Evolutionary conservation across 2,888 invertebrate species (phyloP), one percentile per base, ranked within the genome.

Genomic region (Pemphredon lugubris): DNA sequence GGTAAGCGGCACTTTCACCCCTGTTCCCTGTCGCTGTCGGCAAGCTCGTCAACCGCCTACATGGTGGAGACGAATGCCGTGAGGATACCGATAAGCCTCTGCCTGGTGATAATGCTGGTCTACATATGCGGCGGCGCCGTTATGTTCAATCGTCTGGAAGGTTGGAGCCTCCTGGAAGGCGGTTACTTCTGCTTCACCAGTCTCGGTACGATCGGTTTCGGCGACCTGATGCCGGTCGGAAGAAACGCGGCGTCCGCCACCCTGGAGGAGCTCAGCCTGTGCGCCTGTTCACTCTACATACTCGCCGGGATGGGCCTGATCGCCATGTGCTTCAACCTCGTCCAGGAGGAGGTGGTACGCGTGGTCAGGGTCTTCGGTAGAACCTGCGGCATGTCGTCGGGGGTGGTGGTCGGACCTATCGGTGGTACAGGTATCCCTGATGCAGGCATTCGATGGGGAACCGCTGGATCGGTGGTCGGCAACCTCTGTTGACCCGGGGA

Each of bases 71-170:
- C 88, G 90, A 91, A 75, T 92, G 92, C 83, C 87, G 92, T 81
- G 55, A 92, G 96, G 77, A 97, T 98, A 67, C 98, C 98, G 48
- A 94, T 98, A 66, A 93, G 94, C 57, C 92, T 98, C 53, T 97
- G 97, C 87, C 91, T 98, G 69, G 91, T 96, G 78, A 94, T 98
- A 42, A 94, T 98, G 84, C 92, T 96, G 48, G 92, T 94, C 77
- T 98, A 98, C 90, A 93, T 98, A 83, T 94, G 95, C 65, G 94
- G 96, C 32, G 98, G 98, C 11, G 96, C 98, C 0, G 91, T 96
- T 67, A 92, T 98, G 76, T 99, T 99, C 90, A 95, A 96, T 70
- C 92, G 95, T 57, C 95, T 98, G 87, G 98, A 98, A 89, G 93
- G 94, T 79, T 99, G 98, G 99, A 94, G 94, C 68, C 93, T 96